phyloP scores from a whole-genome alignment of 2,797 vertebrate genomes.

The Thunnus albacares region DNA sequence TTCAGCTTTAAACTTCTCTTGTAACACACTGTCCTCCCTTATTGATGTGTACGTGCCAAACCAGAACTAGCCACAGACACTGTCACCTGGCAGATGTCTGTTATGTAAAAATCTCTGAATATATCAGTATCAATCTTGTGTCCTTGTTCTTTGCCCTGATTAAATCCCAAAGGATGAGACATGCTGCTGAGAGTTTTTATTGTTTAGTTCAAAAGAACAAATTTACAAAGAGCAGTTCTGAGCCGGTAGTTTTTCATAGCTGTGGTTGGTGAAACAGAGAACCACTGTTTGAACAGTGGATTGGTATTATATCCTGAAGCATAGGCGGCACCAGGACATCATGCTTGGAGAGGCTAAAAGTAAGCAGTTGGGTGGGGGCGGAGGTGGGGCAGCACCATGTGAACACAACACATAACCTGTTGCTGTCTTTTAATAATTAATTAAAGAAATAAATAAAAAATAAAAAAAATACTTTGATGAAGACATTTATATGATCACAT shows the following conservation, averaged over 20 bases:
- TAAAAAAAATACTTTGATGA: too few relatives aligned
- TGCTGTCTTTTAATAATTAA: too few relatives aligned
- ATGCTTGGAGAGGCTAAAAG: too few relatives aligned
- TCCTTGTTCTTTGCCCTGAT: constrained; percentile 49
- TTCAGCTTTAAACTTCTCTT: not conserved
- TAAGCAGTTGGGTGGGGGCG: too few relatives aligned
- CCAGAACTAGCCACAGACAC: constrained; percentile 13
- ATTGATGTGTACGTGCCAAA: constrained; percentile 2
- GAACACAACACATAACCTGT: too few relatives aligned
- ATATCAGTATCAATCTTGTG: constrained; percentile 28
- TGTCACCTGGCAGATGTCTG: constrained; percentile 6
- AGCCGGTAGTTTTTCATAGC: not conserved
- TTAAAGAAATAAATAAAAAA: too few relatives aligned
- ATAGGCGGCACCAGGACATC: too few relatives aligned
- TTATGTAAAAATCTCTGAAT: constrained; percentile 30
- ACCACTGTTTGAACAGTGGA: constrained; percentile 33
- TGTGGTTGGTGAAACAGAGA: constrained; percentile 13
- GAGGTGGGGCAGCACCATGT: too few relatives aligned
- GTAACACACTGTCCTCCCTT: not conserved
- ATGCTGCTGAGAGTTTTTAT: not conserved
- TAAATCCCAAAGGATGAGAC: constrained; percentile 16
- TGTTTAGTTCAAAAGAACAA: constrained; percentile 9
- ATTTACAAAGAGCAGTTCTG: not conserved
- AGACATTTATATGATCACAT: too few relatives aligned
- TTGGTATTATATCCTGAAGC: not conserved